Conservation (phyloP, 2,797 vertebrate genomes). For the Sebastes vulpes region DNA sequence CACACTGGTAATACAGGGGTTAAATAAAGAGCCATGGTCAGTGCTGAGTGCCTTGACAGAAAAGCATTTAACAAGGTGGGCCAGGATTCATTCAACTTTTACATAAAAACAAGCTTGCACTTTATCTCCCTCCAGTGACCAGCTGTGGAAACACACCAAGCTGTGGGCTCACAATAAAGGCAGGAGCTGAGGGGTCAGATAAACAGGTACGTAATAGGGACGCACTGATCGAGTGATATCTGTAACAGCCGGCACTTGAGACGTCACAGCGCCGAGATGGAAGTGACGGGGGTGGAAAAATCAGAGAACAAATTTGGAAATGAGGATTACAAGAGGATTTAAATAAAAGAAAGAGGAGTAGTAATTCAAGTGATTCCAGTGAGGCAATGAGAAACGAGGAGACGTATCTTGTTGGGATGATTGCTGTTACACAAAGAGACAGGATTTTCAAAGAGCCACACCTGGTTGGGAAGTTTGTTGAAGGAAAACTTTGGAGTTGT, state of each 20-base stretch:
- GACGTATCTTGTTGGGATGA: too few species aligned
- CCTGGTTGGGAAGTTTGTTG: too few species aligned
- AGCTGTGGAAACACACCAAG: slow-evolving; percentile 29
- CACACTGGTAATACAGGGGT: not conserved
- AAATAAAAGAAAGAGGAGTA: too few species aligned
- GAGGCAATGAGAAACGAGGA: too few species aligned
- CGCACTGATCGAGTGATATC: not conserved
- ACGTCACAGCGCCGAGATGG: accelerated
- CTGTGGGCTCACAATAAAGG: not conserved
- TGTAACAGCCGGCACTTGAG: too few species aligned
- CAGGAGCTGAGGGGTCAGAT: not conserved
- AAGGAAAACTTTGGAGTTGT: too few species aligned
- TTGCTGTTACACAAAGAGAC: too few species aligned
- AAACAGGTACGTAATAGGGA: not conserved
- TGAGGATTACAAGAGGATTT: too few species aligned
- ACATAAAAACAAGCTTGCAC: not conserved
- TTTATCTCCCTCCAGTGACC: slow-evolving; percentile 60
- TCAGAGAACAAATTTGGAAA: too few species aligned
- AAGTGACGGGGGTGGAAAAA: too few species aligned
- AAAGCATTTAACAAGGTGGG: slow-evolving; percentile 16
- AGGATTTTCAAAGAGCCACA: too few species aligned
- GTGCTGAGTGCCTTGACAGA: not conserved
- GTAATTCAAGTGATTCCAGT: too few species aligned
- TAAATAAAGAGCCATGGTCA: not conserved
- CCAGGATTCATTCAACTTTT: not conserved